Evolutionary conservation across 2,797 vertebrate genomes (phyloP), one percentile per base, ranked within the genome.

Genomic region (Molossus molossus): DNA sequence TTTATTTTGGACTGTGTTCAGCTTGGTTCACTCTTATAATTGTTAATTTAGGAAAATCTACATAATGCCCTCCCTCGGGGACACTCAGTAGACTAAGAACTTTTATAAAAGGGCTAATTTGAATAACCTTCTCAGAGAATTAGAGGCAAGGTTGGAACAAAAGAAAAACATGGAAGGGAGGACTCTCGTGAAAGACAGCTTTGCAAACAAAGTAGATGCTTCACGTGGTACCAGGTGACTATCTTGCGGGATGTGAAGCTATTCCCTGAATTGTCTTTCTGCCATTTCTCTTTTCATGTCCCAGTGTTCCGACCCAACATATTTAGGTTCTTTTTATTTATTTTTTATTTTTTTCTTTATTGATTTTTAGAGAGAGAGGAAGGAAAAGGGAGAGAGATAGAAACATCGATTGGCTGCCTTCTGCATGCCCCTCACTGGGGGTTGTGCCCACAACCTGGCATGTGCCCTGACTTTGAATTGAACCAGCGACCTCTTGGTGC

Each of bases 21-120:
- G 50, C 20, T 86, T 69, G 76, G 86, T 88, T 96, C 60, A 65
- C 69, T 76, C 55, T 82, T 64, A 53, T 77, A 67, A 79, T 72
- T 92, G 65, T 75, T 91, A n/a, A 89, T 58, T 72, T 96, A 69
- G 88, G 88, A 86, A 94, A 85, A 60, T 95, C 37, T 79, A 45
- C 17, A 65, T 81, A 70, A 81, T 84, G 53, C 55, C 55, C 17
- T 89, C 72, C 50, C n/a, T 58, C 92, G 80, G 92, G 40, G 85
- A 86, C 11, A 72, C 12, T 83, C 48, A 82, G 21, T 55, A 72
- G 58, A 75, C 55, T 40, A 69, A 95, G 90, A 87, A 90, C 17
- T 91, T 92, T 88, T 80, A 62, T 20, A 25, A 86, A 40, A n/a
- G 29, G 27, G 9, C 50, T 62, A 55, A 92, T 86, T 62, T 83